These are phyloP conservation scores for Sarcophaga carnaria DNA, from an alignment of 2,888 invertebrate species.

Conservation along the genomic window DNA sequence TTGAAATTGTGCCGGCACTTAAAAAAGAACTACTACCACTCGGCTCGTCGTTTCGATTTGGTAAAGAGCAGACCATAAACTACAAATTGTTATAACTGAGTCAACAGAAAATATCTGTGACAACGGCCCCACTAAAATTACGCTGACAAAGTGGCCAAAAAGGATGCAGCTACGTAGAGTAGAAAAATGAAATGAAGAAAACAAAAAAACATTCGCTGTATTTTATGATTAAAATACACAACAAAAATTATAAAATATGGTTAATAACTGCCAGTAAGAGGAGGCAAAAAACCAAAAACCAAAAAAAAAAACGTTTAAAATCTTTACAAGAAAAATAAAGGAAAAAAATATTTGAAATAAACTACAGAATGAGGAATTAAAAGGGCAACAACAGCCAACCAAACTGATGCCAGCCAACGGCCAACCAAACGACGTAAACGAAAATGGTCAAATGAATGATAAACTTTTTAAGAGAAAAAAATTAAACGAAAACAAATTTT, in stretches of 20 bases:
- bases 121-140: constrained; percentile 43
- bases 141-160: constrained; percentile 66
- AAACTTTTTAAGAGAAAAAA: constrained; percentile 37
- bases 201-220: constrained; percentile 42
- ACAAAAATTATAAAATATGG: constrained; percentile 68
- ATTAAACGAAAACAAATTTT: not conserved
- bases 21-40: constrained; percentile 34
- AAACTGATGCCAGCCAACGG: constrained; percentile 1
- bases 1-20: constrained; percentile 60
- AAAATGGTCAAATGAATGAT: constrained; percentile 65
- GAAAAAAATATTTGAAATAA: not conserved
- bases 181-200: constrained; percentile 40
- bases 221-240: constrained; percentile 68
- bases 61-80: constrained; percentile 57
- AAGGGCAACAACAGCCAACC: constrained; percentile 53
- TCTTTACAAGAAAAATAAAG: not conserved
- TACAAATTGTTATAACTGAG: constrained; percentile 67
- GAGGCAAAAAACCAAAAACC: constrained; percentile 17
- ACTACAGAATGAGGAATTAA: constrained; percentile 55
- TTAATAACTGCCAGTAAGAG: constrained; percentile 61
- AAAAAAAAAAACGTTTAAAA: not conserved
- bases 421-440: constrained; percentile 37
- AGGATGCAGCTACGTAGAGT: constrained; percentile 20
- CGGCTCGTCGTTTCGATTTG: not conserved
- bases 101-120: constrained; percentile 29